Evolutionary conservation across 2,797 vertebrate species (phyloP).

Genomic region (Coregonus ussuriensis): DNA sequence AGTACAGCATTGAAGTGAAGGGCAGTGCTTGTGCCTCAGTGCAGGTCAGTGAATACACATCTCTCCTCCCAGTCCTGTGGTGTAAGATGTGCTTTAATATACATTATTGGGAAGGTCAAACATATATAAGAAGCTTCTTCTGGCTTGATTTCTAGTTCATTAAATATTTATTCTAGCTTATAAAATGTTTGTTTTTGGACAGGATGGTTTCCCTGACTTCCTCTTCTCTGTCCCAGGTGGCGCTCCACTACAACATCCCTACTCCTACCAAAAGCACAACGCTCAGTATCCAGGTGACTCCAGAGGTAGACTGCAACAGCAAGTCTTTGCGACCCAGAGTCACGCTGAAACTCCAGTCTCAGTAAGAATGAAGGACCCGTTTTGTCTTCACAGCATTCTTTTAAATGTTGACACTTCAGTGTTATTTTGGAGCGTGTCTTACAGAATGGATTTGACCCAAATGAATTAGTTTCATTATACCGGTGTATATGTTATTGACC

Average conservation of each 20-base stretch:
- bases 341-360: constrained; percentile 30
- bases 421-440: not conserved
- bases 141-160: too few species aligned
- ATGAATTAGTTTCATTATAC: not conserved
- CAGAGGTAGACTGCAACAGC: constrained; percentile 30
- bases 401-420: not conserved
- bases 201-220: not conserved
- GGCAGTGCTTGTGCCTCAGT: constrained; percentile 73
- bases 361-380: constrained; percentile 39
- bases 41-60: constrained; percentile 72
- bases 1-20: constrained; percentile 69
- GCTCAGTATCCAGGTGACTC: constrained; percentile 42
- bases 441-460: not conserved
- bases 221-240: constrained; percentile 48
- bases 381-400: not conserved
- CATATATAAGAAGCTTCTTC: not conserved
- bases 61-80: not conserved
- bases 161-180: not conserved
- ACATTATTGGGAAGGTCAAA: not conserved
- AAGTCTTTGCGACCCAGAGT: constrained; percentile 23
- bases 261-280: constrained; percentile 34
- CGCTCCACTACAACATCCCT: constrained; percentile 70
- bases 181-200: not conserved
- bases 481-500: too few species aligned
- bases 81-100: not conserved